These are phyloP conservation scores for Syngnathus scovelli DNA, from an alignment of 2,113 vertebrate species.

Conservation along the genomic window DNA sequence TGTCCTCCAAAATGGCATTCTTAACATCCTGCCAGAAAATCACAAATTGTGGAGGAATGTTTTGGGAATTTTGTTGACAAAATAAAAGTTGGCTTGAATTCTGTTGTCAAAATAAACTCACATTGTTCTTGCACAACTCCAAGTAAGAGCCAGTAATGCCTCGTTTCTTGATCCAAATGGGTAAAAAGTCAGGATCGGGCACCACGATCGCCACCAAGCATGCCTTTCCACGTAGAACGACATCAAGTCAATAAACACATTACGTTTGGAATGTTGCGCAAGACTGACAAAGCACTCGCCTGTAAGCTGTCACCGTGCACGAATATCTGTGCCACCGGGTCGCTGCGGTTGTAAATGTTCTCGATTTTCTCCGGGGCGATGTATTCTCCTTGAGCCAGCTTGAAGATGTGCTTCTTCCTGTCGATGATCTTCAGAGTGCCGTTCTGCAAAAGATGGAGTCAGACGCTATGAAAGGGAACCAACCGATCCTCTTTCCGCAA, in stretches of 20 bases:
- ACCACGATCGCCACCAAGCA: constrained; percentile 87
- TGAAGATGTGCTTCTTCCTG: constrained; percentile 97
- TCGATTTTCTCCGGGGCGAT: constrained; percentile 98
- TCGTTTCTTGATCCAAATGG: constrained; percentile 80
- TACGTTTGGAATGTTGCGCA: not conserved
- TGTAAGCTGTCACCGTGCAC: constrained; percentile 93
- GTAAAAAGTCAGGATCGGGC: constrained; percentile 81
- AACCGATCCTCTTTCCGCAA: not conserved
- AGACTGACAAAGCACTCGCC: constrained; percentile 57
- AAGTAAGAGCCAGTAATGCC: constrained; percentile 79
- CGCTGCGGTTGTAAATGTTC: constrained; percentile 81
- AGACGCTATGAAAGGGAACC: not conserved
- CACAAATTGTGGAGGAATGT: no score
- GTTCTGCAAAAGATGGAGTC: constrained; percentile 71
- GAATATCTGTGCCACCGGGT: constrained; percentile 87
- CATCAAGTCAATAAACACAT: not conserved
- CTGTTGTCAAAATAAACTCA: constrained; percentile 36
- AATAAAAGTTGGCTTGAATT: not conserved
- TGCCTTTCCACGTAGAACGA: constrained; percentile 65
- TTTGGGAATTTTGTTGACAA: not conserved
- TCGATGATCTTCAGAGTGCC: constrained; percentile 93
- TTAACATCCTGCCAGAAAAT: constrained; percentile 76
- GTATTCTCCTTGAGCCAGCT: constrained; percentile 96
- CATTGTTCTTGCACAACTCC: constrained; percentile 85
- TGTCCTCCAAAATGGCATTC: constrained; percentile 81